Evolutionary conservation across 2,113 vertebrate species (phyloP).

Genomic region (Grammomys dolichurus): DNA sequence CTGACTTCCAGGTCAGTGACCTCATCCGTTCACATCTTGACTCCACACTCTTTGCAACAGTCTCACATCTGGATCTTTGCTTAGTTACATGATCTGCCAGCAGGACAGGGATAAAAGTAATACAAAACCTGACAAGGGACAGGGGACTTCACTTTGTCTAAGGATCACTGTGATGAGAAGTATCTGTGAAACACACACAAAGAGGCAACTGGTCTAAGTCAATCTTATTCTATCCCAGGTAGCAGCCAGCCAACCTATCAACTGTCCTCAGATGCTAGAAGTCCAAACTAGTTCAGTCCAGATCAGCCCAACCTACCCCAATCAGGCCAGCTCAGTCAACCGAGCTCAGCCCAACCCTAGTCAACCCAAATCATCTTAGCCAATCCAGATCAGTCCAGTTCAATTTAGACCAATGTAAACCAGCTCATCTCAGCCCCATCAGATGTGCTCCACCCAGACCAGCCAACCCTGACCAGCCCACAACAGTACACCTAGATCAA

Average conservation of each 20-base stretch:
- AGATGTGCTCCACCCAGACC: neutral
- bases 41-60: neutral
- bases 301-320: too few relatives aligned
- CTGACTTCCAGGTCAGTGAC: too few relatives aligned
- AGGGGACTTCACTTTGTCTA: neutral
- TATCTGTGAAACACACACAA: rapidly evolving
- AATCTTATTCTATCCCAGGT: neutral
- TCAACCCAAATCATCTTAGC: neutral
- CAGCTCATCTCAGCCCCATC: neutral
- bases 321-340: too few relatives aligned
- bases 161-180: neutral
- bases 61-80: neutral
- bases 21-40: neutral
- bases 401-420: neutral
- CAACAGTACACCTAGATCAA: neutral
- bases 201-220: neutral
- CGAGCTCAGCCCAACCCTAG: too few relatives aligned
- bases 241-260: neutral
- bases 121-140: neutral
- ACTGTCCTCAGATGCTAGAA: neutral
- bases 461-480: neutral
- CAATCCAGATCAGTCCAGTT: neutral
- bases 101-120: neutral
- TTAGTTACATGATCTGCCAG: neutral
- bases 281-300: neutral